Base-by-base conservation (phyloP, 2,113 vertebrate genomes). In the Condylura cristata region DNA sequence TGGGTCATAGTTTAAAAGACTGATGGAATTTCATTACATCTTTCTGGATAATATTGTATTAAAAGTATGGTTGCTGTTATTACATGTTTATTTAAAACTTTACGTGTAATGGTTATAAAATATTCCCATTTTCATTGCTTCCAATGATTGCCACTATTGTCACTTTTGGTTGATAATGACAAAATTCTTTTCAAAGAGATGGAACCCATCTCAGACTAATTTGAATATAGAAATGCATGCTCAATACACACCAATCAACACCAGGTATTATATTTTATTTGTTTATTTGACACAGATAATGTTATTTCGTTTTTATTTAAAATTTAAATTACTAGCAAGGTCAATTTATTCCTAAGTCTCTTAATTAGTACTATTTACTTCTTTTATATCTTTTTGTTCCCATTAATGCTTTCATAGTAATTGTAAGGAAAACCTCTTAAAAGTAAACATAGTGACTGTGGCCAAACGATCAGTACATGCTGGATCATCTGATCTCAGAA, bases 311-410 rank as follows among this genome's bases (percentile, higher is more conserved):
- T 86, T 84, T 84, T 44, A 71, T 72, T 70, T 93, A 48, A 51
- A 58, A 48, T 91, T 86, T 71, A 94, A 87, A 65, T 85, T 63
- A 56, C 10, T 16, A 17, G 2, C 84, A 44, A 91, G 53, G 16
- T 39, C 51, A 3, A 93, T 48, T 39, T 81, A 6, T 58, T 85
- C 6, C 24, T 24, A 28, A 46, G 14, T 37, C 46, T 83, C 87
- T 93, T 81, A 66, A 30, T 71, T 88, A 80, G 6, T 41, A 34
- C 9, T 60, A 41, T 60, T 86, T 78, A 86, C 7, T 37, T 87
- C 89, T 84, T 65, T 90, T 61, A 20, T n/a, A 87, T 44, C 17
- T 56, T 85, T 90, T 92, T 93, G 34, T 91, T 85, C 12, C 13
- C 48, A 92, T 72, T 37, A 94, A 85, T 46, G 30, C 18, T 75